Percentiles rank a stretch among this genome's conserved stretches.
Conservation (phyloP, 2,113 vertebrate species). For the Felis chaus region DNA sequence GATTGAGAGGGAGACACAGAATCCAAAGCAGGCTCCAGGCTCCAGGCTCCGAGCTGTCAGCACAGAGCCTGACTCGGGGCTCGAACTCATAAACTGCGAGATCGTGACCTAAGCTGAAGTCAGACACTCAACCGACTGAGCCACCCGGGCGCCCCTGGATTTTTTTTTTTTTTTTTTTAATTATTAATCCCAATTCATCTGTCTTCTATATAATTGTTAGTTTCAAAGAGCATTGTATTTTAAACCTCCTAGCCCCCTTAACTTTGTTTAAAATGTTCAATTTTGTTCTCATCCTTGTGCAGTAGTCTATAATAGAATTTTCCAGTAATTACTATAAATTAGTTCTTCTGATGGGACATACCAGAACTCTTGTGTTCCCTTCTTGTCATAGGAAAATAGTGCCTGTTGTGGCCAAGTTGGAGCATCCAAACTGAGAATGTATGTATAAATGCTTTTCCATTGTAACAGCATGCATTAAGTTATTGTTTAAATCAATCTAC, state of each 20-base stretch:
- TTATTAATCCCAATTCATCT: background rate
- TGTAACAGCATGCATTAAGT: background rate
- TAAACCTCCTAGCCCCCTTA: background rate
- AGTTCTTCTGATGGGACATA: background rate
- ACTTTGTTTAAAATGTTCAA: background rate
- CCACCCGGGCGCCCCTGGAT: too few relatives aligned
- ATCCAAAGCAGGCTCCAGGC: too few relatives aligned
- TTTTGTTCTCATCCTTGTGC: background rate
- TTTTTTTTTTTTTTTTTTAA: background rate
- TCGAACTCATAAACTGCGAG: too few relatives aligned
- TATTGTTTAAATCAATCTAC: background rate
- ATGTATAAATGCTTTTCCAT: background rate
- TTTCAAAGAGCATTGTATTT: background rate
- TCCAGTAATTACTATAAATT: background rate
- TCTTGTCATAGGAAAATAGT: background rate
- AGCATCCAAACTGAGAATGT: background rate
- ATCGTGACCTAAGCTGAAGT: too few relatives aligned
- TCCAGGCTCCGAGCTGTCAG: too few relatives aligned
- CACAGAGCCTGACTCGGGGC: too few relatives aligned
- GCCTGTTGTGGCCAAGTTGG: background rate
- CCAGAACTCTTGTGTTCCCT: background rate
- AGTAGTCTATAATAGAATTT: background rate
- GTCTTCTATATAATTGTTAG: background rate
- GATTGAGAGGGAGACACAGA: too few relatives aligned
- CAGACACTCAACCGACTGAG: too few relatives aligned